phyloP scores from a whole-genome alignment of 2,797 vertebrate genomes.

The Sciaenops ocellatus region DNA sequence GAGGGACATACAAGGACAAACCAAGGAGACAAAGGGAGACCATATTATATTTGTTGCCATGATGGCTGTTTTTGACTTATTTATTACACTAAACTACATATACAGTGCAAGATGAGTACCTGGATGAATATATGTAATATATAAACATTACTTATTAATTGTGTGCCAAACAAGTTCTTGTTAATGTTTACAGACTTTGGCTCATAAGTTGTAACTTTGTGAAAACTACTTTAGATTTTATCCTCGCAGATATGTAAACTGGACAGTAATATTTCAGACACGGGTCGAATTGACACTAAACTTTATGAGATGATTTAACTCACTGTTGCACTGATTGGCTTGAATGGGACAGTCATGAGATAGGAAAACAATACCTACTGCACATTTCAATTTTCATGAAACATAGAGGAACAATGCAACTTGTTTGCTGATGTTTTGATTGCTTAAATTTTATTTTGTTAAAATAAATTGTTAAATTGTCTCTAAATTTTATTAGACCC shows the following conservation, averaged over 20 bases:
- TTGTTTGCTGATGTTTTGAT: not conserved
- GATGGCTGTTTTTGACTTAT: not conserved
- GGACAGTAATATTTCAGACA: not conserved
- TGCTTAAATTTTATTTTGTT: not conserved
- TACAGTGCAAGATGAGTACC: not conserved
- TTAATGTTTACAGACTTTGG: not conserved
- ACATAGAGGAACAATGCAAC: not conserved
- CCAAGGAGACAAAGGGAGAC: constrained; percentile 6
- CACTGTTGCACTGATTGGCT: not conserved
- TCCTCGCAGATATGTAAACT: no score
- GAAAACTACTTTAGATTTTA: not conserved
- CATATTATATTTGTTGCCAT: constrained; percentile 14
- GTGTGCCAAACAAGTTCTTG: not conserved
- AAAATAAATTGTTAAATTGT: not conserved
- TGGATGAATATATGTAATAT: not conserved
- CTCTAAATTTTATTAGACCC: not conserved
- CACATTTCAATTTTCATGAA: not conserved
- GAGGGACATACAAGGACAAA: constrained; percentile 7
- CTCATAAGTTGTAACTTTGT: not conserved
- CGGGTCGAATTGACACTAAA: not conserved
- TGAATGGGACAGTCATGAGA: not conserved
- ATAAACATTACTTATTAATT: not conserved
- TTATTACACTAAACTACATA: not conserved
- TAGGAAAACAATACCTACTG: not conserved
- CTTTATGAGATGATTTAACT: not conserved